Conservation (phyloP, 2,797 vertebrate genomes). For the Labroides dimidiatus region DNA sequence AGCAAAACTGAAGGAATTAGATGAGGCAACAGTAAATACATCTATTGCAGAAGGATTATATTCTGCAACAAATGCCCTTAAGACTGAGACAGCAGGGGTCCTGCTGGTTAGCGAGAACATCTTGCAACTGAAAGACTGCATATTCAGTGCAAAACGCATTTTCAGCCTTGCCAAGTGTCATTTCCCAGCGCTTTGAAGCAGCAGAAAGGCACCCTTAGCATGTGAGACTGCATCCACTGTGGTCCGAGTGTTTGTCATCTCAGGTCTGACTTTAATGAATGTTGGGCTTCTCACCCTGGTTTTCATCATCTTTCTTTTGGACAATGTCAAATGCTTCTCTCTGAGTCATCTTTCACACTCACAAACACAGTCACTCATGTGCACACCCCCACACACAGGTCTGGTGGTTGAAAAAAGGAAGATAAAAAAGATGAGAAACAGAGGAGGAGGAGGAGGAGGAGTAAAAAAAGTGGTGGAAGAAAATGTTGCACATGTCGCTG, state of each 20-base stretch:
- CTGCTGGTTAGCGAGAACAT: constrained; percentile 53
- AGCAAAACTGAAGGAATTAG: constrained; percentile 19
- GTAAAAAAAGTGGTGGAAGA: constrained; percentile 49
- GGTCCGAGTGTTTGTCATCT: constrained; percentile 56
- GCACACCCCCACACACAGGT: neutral
- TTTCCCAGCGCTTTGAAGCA: constrained; percentile 33
- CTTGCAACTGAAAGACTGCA: constrained; percentile 49
- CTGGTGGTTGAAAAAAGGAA: constrained; percentile 23
- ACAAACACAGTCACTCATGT: neutral
- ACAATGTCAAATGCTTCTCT: constrained; percentile 58
- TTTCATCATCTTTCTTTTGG: constrained; percentile 71
- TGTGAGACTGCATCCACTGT: constrained; percentile 54
- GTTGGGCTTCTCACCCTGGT: constrained; percentile 55
- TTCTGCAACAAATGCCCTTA: constrained; percentile 42
- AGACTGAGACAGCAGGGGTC: constrained; percentile 39
- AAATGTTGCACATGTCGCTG: constrained; percentile 67
- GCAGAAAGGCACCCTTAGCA: constrained; percentile 44
- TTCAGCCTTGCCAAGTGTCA: constrained; percentile 36
- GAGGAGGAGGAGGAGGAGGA: constrained; percentile 41
- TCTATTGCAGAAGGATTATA: constrained; percentile 19
- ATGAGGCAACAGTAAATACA: constrained; percentile 21
- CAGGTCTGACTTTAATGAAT: constrained; percentile 68
- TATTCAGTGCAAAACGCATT: constrained; percentile 53
- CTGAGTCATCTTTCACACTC: constrained; percentile 47
- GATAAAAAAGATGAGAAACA: constrained; percentile 39